Conservation (phyloP, 1,140 invertebrate genomes). For the Coptotermes formosanus region DNA sequence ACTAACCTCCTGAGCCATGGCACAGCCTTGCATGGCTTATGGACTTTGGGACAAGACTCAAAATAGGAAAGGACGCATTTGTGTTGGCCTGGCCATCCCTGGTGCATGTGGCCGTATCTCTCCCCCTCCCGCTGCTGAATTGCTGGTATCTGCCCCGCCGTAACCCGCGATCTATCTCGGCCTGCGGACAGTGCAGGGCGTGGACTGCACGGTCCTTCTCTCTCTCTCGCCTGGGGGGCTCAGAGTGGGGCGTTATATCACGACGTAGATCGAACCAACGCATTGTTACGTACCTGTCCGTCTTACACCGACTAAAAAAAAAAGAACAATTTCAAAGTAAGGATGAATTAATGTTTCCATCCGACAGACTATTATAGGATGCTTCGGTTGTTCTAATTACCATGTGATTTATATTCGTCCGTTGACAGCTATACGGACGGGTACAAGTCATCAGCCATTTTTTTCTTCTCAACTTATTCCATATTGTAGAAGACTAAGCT, state of each 20-base stretch:
- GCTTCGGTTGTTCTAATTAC: too few relatives aligned
- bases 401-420: too few relatives aligned
- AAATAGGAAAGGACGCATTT: too few relatives aligned
- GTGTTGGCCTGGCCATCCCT: too few relatives aligned
- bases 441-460: too few relatives aligned
- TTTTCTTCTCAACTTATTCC: too few relatives aligned
- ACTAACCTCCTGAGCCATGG: too few relatives aligned
- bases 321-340: background rate
- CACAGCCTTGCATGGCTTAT: too few relatives aligned
- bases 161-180: background rate
- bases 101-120: too few relatives aligned
- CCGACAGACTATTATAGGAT: background rate
- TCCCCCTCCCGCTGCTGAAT: background rate
- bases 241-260: constrained; percentile 19
- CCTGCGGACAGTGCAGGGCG: constrained; percentile 8
- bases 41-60: too few relatives aligned
- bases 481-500: too few relatives aligned
- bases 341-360: background rate
- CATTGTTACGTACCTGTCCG: constrained; percentile 23
- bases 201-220: background rate
- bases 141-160: background rate
- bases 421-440: too few relatives aligned
- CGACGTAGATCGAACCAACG: constrained; percentile 22
- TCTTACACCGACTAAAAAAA: background rate
- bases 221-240: constrained; percentile 17